Evolutionary conservation across 2,113 vertebrate genomes (phyloP).

Genomic region (Ploceus nigricollis): DNA sequence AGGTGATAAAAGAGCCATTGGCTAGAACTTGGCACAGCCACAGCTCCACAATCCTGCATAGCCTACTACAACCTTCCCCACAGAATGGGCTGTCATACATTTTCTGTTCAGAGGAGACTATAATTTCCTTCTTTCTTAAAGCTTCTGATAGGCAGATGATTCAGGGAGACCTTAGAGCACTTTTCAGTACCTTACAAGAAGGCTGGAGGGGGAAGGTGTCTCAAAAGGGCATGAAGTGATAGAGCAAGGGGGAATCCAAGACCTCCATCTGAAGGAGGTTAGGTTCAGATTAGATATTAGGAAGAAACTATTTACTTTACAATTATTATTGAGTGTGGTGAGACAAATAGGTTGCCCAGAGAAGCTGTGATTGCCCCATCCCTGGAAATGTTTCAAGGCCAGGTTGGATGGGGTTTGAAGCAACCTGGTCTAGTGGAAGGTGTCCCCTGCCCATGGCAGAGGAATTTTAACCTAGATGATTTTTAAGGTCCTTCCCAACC

Average conservation of each 20-base stretch:
- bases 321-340: neutral
- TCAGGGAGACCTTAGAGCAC: neutral
- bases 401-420: neutral
- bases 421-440: neutral
- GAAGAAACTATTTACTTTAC: neutral
- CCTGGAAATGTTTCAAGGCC: neutral
- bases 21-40: neutral
- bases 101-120: neutral
- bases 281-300: neutral
- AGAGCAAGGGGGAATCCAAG: neutral
- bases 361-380: neutral
- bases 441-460: neutral
- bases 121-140: neutral
- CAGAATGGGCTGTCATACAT: neutral
- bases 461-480: neutral
- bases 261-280: neutral
- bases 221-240: neutral
- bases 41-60: neutral
- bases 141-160: neutral
- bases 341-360: neutral
- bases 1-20: neutral
- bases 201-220: neutral
- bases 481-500: neutral
- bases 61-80: neutral
- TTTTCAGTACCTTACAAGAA: neutral